These are phyloP conservation scores for Montipora capricornis DNA, from an alignment of 64 coral and sea anemone genomes.

Conservation along the genomic window DNA sequence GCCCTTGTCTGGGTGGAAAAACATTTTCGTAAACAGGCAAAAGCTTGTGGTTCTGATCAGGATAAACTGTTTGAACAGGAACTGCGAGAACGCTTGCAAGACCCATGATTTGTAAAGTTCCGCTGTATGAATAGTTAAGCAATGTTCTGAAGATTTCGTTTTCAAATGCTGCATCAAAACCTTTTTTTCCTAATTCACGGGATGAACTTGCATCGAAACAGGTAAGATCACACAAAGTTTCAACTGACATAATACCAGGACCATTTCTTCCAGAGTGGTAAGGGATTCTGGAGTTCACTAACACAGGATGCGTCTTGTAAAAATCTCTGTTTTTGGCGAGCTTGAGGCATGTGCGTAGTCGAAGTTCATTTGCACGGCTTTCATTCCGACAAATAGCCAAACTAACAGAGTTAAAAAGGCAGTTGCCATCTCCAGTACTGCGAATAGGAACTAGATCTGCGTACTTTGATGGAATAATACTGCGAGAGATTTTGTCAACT, in stretches of 20 bases:
- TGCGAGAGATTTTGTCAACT: slow-evolving; percentile 23
- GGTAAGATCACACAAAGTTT: slow-evolving; percentile 31
- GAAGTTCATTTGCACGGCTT: slow-evolving; percentile 33
- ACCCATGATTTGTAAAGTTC: slow-evolving; percentile 43
- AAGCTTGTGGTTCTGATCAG: slow-evolving; percentile 18
- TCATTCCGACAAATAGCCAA: slow-evolving; percentile 45
- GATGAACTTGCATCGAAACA: slow-evolving; percentile 9
- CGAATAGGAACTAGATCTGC: not conserved
- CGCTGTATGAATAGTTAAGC: not conserved
- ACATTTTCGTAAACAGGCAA: slow-evolving; percentile 25
- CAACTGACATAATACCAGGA: slow-evolving; percentile 4
- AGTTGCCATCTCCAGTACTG: slow-evolving; percentile 59
- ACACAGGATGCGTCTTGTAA: slow-evolving; percentile 44
- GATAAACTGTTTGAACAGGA: slow-evolving; percentile 65
- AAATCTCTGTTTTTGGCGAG: slow-evolving; percentile 26
- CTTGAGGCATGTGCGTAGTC: slow-evolving; percentile 25
- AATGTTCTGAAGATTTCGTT: not conserved
- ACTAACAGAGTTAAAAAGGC: slow-evolving; percentile 45
- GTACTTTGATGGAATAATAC: slow-evolving; percentile 3
- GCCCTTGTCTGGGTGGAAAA: slow-evolving; percentile 39
- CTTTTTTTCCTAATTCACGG: not conserved
- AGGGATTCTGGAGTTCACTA: not conserved
- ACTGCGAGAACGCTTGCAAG: slow-evolving; percentile 58
- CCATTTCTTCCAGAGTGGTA: slow-evolving; percentile 23
- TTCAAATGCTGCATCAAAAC: slow-evolving; percentile 1